These are phyloP conservation scores for Gracilinanus agilis DNA, from an alignment of 2,113 vertebrate genomes.

Conservation along the genomic window DNA sequence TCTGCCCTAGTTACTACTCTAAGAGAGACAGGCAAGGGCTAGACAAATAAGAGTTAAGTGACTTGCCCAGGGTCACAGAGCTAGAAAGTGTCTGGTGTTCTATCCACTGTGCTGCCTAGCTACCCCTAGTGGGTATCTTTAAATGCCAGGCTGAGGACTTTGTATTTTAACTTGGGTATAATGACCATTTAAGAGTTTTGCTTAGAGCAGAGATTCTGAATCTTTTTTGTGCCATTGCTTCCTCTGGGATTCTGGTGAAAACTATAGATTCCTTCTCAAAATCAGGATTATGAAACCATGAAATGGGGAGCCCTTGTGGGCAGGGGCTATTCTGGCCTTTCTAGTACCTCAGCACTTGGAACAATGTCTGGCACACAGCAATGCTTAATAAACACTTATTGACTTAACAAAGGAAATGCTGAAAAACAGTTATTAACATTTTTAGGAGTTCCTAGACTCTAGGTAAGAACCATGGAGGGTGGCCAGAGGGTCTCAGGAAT, in stretches of 20 bases:
- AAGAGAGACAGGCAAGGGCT: no score
- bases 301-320: background rate
- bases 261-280: background rate
- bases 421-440: background rate
- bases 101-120: no score
- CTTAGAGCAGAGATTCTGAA: background rate
- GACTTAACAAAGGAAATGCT: background rate
- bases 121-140: no score
- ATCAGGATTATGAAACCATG: background rate
- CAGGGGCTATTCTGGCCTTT: background rate
- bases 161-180: background rate
- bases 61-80: no score
- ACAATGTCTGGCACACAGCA: no score
- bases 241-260: background rate
- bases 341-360: no score
- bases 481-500: no score
- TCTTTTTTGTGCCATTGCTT: fast-evolving
- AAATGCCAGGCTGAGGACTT: no score
- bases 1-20: no score
- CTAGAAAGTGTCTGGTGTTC: no score
- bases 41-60: no score
- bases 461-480: background rate
- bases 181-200: no score
- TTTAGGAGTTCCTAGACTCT: background rate
- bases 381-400: background rate